These are phyloP conservation scores for Mimachlamys varia DNA, from an alignment of 2,888 invertebrate species.

Conservation along the genomic window DNA sequence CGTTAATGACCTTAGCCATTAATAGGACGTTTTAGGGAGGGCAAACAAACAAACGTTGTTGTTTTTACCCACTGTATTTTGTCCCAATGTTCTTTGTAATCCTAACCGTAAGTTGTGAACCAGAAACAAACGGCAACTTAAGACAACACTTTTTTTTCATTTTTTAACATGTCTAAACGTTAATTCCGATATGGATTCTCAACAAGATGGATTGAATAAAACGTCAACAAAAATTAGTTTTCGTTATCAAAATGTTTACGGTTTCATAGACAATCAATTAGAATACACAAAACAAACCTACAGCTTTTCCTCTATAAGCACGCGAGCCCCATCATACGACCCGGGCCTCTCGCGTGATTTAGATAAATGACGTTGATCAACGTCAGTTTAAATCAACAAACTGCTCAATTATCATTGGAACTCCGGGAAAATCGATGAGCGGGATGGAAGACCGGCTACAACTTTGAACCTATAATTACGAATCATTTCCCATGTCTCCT, in stretches of 20 bases:
- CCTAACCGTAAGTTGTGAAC: no score
- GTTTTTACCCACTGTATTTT: no score
- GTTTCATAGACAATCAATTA: background rate
- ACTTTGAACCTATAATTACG: slow-evolving; percentile 34
- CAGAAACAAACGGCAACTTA: no score
- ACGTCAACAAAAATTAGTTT: background rate
- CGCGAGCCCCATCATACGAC: background rate
- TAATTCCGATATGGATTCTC: background rate
- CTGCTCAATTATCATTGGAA: slow-evolving; percentile 20
- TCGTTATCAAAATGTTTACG: background rate
- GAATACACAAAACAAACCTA: background rate
- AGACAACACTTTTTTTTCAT: no score
- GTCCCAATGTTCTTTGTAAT: no score
- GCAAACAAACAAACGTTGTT: no score
- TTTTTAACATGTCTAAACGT: no score
- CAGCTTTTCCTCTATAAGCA: background rate
- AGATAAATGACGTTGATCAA: slow-evolving; percentile 26
- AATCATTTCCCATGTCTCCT: slow-evolving; percentile 20
- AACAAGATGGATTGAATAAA: background rate
- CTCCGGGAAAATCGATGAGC: slow-evolving; percentile 29
- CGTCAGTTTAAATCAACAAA: background rate
- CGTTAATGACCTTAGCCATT: no score
- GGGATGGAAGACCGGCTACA: slow-evolving; percentile 8
- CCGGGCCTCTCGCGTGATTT: background rate
- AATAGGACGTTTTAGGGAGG: no score